Evolutionary conservation across 2,888 invertebrate species (phyloP), one percentile per base, ranked within the genome.

Genomic region (Dicranocentrus wangi): DNA sequence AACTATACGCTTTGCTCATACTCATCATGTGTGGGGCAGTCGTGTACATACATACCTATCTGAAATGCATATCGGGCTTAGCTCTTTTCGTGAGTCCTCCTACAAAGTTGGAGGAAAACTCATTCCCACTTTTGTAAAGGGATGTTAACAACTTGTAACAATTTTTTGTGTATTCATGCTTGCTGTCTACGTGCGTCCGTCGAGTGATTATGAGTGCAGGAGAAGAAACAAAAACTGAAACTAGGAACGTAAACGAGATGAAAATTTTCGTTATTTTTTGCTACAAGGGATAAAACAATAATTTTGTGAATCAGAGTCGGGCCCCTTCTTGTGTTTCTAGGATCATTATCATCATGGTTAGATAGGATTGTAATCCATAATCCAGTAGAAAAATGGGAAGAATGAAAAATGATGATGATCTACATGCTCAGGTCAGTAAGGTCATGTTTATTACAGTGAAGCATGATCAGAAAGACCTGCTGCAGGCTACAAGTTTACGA

Each of bases 401-500:
- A 43, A 42, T 21, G 42, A 42, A 19, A 39, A 39, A 25, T 43
- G 58, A 43, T 42, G 75, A 66, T 83, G 83, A 83, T 79, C 53
- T 76, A 83, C 79, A 58, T 70, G 79, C 58, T 76, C 76, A 58
- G 83, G 83, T 83, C 83, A 79, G 53, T 76, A 79, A n/a, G 83
- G 82, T 79, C 79, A 79, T 32, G 39, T 70, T 55, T 71, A 70
- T 70, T 78, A 78, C 53, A 78, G 61, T 21, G 15, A 69, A 32
- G 53, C 58, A 51, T 66, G 53, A 69, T 61, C 23, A n/a, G n/a
- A n/a, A n/a, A 65, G 55, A 25, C 32, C 25, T 21, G 21, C 63
- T 61, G 61, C 61, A 61, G 61, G 61, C 61, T 61, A n/a, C 3
- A 58, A 51, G 17, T n/a, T 51, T 8, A n/a, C 7, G 55, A 47